phyloP scores from a whole-genome alignment of 2,888 invertebrate genomes.

The Netelia inedita region DNA sequence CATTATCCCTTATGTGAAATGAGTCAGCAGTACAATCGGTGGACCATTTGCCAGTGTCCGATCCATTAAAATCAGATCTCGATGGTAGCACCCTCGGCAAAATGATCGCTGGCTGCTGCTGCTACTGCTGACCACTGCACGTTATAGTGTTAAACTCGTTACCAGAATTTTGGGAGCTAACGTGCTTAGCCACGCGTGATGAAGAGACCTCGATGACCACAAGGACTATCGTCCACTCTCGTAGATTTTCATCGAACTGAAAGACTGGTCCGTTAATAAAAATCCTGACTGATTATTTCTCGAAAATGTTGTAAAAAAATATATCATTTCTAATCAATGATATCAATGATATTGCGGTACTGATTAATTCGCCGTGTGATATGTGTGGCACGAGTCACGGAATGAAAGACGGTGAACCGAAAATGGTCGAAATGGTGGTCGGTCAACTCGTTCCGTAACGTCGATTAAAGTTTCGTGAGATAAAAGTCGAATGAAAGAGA shows the following conservation, averaged over 20 bases:
- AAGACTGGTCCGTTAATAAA: conserved; percentile 52
- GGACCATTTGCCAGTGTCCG: conserved; percentile 77
- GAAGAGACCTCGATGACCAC: conserved; percentile 50
- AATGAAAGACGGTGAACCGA: background rate
- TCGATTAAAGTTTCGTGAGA: conserved; percentile 45
- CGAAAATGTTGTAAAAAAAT: background rate
- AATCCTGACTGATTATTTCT: conserved; percentile 39
- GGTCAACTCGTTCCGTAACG: conserved; percentile 23
- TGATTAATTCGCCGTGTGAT: background rate
- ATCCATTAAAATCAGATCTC: conserved; percentile 81
- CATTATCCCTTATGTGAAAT: conserved; percentile 66
- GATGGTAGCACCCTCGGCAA: conserved; percentile 74
- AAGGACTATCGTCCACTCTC: conserved; percentile 31
- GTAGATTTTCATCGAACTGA: conserved; percentile 25
- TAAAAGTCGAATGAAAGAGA: conserved; percentile 42
- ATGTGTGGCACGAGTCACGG: background rate
- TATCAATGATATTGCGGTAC: background rate
- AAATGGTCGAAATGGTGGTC: conserved; percentile 33
- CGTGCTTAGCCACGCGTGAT: conserved; percentile 76
- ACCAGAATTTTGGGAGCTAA: conserved; percentile 80
- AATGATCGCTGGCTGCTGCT: conserved; percentile 47
- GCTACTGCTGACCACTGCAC: conserved; percentile 66
- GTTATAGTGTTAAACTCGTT: conserved; percentile 79
- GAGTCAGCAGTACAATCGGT: conserved; percentile 78
- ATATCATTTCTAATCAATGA: background rate